phyloP scores from a whole-genome alignment of 2,113 vertebrate species.

The Pituophis catenifer region DNA sequence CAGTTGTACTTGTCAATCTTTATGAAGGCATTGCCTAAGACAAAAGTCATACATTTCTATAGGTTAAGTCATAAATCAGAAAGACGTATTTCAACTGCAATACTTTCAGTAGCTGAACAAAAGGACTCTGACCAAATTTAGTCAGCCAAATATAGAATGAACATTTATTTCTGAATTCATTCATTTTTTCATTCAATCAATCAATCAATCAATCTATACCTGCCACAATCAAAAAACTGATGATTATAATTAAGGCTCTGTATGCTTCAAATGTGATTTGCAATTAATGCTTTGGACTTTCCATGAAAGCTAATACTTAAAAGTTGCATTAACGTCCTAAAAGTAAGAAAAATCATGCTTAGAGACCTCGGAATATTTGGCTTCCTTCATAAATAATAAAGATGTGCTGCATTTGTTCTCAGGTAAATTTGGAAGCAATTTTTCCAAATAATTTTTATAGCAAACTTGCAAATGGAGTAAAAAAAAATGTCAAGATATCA shows the following conservation, averaged over 20 bases:
- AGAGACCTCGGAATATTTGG: neutral
- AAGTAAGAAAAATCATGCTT: neutral
- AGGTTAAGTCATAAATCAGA: neutral
- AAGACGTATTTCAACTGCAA: neutral
- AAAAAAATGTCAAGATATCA: neutral
- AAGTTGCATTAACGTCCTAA: neutral
- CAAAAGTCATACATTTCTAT: neutral
- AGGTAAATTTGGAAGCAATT: neutral
- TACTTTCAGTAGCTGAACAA: neutral
- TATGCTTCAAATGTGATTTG: neutral
- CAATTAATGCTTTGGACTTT: neutral
- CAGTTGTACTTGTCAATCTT: neutral
- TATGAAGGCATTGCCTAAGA: neutral
- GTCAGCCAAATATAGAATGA: neutral
- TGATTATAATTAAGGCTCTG: neutral
- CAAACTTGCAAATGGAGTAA: neutral
- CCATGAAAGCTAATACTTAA: neutral
- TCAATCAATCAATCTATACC: neutral
- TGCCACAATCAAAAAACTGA: neutral
- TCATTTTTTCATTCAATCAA: neutral
- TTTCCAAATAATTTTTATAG: neutral
- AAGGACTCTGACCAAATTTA: neutral
- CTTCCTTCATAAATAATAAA: neutral
- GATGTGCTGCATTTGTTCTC: neutral
- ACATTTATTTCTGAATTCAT: neutral